Evolutionary conservation across 2,888 invertebrate species (phyloP), one percentile per base, ranked within the genome.

Genomic region (Kryphioiulus occultus): DNA sequence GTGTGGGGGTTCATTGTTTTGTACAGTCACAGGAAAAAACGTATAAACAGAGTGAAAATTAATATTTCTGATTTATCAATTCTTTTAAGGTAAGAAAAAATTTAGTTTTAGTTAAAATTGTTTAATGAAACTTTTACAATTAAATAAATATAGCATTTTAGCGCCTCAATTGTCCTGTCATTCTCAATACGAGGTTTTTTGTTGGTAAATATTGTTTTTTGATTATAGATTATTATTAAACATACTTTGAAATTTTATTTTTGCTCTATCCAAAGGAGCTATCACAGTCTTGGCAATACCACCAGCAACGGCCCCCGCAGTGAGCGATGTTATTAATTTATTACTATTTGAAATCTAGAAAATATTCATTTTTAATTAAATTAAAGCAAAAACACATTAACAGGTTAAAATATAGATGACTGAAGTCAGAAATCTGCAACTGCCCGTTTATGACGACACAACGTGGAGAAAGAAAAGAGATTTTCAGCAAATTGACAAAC

Each of bases 251-350:
- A 99, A 99, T 93, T 98, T 98, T 90, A 99, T 99, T 94, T 99
- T 99, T 89, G 99, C 97, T 89, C 99, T 94, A 93, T 99, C 99
- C 87, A 99, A 93, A 0, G 99, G 99, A 1, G 99, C 99, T 90
- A 99, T 99, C 85, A 95, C 94, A 0, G 99, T 98, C 93, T 99
- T 99, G 39, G 99, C 99, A 10, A 93, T 89, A 3, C 97, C 98
- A 30, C 99, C 99, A 42, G 99, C 99, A 30, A 95, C 92, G 0
- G 99, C 99, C 47, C 99, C 99, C 0, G 99, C 95, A 86, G 95
- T 92, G 90, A 99, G 94, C 90, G 98, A 98, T 88, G 97, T 96
- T 89, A 95, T 91, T 87, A 97, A 88, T 85, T 88, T 86, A 39
- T 89, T 53, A 42, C 88, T 47, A 32, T 87, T 87, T n/a, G 88